Evolutionary conservation across 1,140 invertebrate species (phyloP).

Genomic region (Pachyrhynchus sulphureomaculatus): DNA sequence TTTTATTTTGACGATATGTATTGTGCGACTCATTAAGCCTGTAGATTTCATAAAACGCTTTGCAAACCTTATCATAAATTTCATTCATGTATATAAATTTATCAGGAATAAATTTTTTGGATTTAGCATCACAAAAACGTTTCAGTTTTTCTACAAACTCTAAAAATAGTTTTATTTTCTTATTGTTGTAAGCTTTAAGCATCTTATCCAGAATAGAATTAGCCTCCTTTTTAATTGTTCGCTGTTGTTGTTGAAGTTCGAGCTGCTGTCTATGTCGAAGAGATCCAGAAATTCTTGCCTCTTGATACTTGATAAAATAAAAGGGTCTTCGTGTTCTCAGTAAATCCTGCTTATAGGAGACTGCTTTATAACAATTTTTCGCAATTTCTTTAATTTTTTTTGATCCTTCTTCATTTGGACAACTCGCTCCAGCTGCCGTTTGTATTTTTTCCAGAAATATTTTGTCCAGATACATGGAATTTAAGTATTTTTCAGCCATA

Average conservation of each 20-base stretch:
- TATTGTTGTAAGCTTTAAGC: constrained; percentile 50
- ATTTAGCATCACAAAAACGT: constrained; percentile 40
- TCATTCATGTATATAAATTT: constrained; percentile 37
- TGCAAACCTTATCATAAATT: constrained; percentile 38
- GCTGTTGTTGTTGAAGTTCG: constrained; percentile 52
- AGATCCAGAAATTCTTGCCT: constrained; percentile 54
- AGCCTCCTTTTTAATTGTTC: constrained; percentile 52
- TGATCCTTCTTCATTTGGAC: constrained; percentile 54
- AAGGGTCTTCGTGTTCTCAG: constrained; percentile 56
- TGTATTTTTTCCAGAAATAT: constrained; percentile 54
- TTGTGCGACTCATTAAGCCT: constrained; percentile 37
- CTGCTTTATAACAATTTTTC: constrained; percentile 52
- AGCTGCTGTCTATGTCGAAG: constrained; percentile 49
- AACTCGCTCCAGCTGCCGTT: constrained; percentile 51
- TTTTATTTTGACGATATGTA: constrained; percentile 36
- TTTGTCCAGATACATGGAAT: constrained; percentile 58
- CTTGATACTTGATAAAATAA: constrained; percentile 57
- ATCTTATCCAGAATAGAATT: constrained; percentile 53
- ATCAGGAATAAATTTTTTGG: constrained; percentile 43
- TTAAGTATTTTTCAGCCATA: constrained; percentile 58
- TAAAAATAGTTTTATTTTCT: constrained; percentile 46
- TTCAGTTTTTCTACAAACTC: constrained; percentile 52
- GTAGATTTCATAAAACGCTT: constrained; percentile 41
- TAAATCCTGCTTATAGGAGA: constrained; percentile 51
- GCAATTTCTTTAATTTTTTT: constrained; percentile 50